Conservation (phyloP, 2,797 vertebrate species). For the Perodicticus potto region DNA sequence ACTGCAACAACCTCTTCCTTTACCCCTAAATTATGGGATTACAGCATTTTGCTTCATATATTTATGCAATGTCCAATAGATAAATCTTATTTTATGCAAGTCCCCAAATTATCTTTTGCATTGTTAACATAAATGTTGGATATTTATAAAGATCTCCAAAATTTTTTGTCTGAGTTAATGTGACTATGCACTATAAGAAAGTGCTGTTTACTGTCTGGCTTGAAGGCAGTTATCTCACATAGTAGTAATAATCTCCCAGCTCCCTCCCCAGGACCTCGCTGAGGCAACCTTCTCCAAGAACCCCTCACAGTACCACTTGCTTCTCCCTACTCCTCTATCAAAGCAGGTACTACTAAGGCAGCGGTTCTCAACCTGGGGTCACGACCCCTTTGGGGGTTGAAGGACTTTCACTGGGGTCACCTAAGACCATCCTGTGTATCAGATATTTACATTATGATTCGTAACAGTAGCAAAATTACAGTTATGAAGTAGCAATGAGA, state of each 20-base stretch:
- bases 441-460: no score
- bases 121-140: slow-evolving; percentile 11
- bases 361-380: no score
- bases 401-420: no score
- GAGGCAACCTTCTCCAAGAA: background rate
- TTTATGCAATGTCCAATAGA: background rate
- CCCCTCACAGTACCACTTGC: background rate
- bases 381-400: no score
- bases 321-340: background rate
- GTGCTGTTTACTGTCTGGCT: slow-evolving; percentile 7
- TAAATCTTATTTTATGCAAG: background rate
- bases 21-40: background rate
- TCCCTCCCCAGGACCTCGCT: background rate
- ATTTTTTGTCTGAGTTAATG: slow-evolving; percentile 29
- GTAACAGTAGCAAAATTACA: no score
- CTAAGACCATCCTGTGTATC: no score
- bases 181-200: slow-evolving; percentile 26
- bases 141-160: slow-evolving; percentile 49
- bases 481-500: no score
- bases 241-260: background rate
- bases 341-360: background rate
- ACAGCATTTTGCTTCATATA: background rate
- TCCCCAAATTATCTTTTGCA: background rate
- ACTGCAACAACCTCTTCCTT: background rate
- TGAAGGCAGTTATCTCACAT: background rate